Evolutionary conservation across 2,797 vertebrate species (phyloP).

Genomic region (Carduelis carduelis): DNA sequence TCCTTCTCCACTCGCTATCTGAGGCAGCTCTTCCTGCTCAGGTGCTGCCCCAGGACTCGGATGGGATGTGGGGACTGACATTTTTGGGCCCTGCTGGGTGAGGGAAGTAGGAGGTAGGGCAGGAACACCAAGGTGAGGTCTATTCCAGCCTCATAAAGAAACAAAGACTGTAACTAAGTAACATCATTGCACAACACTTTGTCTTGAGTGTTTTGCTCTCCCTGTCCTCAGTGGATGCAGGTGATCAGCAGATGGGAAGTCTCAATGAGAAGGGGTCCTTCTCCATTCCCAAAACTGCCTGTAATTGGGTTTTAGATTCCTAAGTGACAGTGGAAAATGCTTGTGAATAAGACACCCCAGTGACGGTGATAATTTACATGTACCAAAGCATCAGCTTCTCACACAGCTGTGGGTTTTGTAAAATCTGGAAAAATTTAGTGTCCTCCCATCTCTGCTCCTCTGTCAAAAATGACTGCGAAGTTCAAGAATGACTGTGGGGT

Average conservation of each 20-base stretch:
- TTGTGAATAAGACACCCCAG: neutral
- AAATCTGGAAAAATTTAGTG: neutral
- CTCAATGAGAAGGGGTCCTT: neutral
- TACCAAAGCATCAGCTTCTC: neutral
- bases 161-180: neutral
- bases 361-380: neutral
- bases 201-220: neutral
- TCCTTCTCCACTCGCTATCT: neutral
- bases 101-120: neutral
- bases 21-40: neutral
- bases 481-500: neutral
- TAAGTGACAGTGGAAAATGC: neutral
- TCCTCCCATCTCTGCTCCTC: neutral
- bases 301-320: neutral
- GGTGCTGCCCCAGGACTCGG: neutral
- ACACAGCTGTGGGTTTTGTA: neutral
- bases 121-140: neutral
- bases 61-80: neutral
- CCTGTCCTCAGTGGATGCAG: accelerated
- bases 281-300: neutral
- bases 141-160: neutral
- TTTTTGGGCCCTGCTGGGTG: neutral
- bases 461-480: neutral
- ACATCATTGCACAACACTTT: neutral
- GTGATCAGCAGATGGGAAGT: neutral